Evolutionary conservation across 1,140 invertebrate species (phyloP), one percentile per base, ranked within the genome.

Genomic region (Drosophila equinoxialis): DNA sequence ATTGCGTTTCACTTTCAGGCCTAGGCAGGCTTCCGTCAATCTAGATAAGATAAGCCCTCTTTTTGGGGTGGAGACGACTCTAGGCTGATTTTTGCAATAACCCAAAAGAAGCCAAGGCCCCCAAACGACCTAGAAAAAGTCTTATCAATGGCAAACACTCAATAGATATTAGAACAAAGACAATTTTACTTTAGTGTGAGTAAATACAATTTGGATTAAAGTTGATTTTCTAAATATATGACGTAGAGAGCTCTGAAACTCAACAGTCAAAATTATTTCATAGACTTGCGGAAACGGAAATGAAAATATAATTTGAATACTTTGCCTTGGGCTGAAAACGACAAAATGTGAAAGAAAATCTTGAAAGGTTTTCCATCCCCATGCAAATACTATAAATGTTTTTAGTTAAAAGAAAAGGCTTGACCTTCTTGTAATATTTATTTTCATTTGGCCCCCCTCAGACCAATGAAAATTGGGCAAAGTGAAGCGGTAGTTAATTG

Each of bases 401-500:
- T 48, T 2, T 48, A 20, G 45, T 20, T 14, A 20, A 51, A 51
- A 30, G 30, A 30, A 30, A 45, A 48, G 7, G 6, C 7, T 7
- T 48, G 14, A 30, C 30, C 30, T 30, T 67, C 48, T 74, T 74
- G 68, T 45, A 75, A 68, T 68, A 72, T 75, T 68, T 68, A 33
- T 17, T 35, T 75, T 57, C 68, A 75, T 68, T 41, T 45, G 71
- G 35, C 63, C 37, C 45, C 45, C 71, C 73, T 3, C 35, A 10
- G 74, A 68, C 62, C 64, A 74, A 60, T 45, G 26, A 30, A 41
- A 26, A 65, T 74, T 75, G 71, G 41, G 48, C 71, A 75, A 75
- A 75, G 74, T 65, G 41, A 63, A 75, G 23, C 65, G 6, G 23
- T 58, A 65, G 74, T 68, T 75, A 75, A 75, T 76, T 75, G 71